Evolutionary conservation across 2,113 vertebrate species (phyloP).

Genomic region (Cyprinodon brontotheroides): DNA sequence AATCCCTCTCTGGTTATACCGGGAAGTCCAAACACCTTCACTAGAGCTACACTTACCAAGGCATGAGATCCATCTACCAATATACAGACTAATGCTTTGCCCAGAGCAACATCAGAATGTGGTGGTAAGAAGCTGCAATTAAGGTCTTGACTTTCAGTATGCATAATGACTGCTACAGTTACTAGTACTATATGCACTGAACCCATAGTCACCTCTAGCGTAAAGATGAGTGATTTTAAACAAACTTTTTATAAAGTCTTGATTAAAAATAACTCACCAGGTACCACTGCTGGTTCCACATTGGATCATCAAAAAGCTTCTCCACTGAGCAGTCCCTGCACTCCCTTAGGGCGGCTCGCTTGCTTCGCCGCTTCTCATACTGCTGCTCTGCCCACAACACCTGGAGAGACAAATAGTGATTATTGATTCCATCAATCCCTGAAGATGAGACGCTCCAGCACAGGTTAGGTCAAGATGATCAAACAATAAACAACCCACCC

Average conservation of each 20-base stretch:
- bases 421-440: neutral
- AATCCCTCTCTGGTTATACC: no score
- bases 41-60: neutral
- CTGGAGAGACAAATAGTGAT: conserved; percentile 48
- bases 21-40: neutral
- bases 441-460: neutral
- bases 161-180: no score
- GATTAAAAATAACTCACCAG: conserved; percentile 83
- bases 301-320: conserved; percentile 94
- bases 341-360: conserved; percentile 78
- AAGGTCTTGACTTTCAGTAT: no score
- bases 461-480: neutral
- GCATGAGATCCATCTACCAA: neutral
- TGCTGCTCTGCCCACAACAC: conserved; percentile 98
- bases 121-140: no score
- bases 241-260: neutral
- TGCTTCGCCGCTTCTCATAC: conserved; percentile 89
- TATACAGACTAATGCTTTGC: no score
- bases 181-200: no score
- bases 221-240: neutral
- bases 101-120: no score
- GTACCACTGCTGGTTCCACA: conserved; percentile 99
- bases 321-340: conserved; percentile 81
- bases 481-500: conserved; percentile 75
- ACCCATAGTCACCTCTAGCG: neutral